These are phyloP conservation scores for Cygnus atratus DNA, from an alignment of 2,113 vertebrate genomes.

Conservation along the genomic window DNA sequence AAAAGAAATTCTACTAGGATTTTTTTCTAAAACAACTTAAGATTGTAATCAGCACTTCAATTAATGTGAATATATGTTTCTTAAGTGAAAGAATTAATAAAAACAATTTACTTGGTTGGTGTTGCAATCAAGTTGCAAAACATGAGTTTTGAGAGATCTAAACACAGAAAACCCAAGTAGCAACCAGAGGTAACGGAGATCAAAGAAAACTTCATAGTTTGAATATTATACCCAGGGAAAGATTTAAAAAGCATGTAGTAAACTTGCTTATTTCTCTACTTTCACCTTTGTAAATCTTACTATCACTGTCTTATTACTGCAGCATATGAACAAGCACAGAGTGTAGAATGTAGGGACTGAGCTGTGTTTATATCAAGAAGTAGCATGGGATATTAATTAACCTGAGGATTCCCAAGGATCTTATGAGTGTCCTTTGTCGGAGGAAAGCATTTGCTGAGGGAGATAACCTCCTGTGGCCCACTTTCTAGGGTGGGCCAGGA, in stretches of 20 bases:
- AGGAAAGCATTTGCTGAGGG: background rate
- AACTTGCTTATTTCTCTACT: background rate
- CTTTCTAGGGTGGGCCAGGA: fast-evolving
- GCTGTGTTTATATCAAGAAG: background rate
- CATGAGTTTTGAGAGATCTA: background rate
- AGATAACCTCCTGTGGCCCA: background rate
- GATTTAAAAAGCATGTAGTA: background rate
- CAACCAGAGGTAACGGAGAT: background rate
- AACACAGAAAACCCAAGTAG: background rate
- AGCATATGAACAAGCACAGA: fast-evolving
- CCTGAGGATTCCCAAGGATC: background rate
- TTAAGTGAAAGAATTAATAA: background rate
- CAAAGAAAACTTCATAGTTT: background rate
- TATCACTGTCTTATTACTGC: background rate
- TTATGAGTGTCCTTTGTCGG: background rate
- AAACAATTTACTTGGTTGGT: background rate
- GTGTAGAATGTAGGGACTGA: background rate
- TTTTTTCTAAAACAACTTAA: background rate
- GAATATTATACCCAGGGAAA: background rate
- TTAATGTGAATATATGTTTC: background rate
- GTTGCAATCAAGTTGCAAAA: background rate
- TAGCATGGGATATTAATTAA: background rate
- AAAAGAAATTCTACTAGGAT: background rate
- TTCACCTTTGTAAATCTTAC: background rate
- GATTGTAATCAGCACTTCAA: background rate